phyloP scores from a whole-genome alignment of 2,113 vertebrate species.

The Larimichthys crocea region DNA sequence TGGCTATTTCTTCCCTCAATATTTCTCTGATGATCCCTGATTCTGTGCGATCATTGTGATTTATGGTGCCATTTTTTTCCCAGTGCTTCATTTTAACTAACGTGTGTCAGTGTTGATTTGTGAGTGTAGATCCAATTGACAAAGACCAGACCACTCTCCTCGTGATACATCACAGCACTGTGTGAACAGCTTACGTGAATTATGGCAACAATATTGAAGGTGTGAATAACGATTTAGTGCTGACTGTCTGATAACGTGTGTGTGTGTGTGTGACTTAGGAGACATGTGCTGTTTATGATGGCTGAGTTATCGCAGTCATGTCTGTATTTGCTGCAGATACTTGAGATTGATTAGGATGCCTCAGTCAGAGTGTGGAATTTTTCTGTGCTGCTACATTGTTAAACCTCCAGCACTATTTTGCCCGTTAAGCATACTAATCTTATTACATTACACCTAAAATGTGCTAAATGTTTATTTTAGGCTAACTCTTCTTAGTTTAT shows the following conservation, averaged over 20 bases:
- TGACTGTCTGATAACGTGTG: conserved; percentile 24
- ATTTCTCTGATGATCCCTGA: conserved; percentile 7
- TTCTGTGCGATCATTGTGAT: not conserved
- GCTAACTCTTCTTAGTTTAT: not conserved
- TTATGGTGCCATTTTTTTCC: conserved; percentile 15
- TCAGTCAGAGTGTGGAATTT: conserved; percentile 15
- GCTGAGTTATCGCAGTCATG: conserved; percentile 56
- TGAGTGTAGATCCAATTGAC: conserved; percentile 7
- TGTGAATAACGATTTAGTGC: conserved; percentile 36
- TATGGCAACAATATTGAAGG: conserved; percentile 36
- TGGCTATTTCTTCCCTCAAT: not conserved
- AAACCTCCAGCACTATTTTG: not conserved
- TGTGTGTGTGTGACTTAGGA: conserved; percentile 48
- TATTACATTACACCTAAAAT: not conserved
- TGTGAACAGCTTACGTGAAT: conserved; percentile 42
- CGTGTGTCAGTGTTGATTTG: conserved; percentile 32
- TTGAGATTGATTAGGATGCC: conserved; percentile 30
- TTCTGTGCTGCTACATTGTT: conserved; percentile 5
- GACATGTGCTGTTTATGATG: conserved; percentile 40
- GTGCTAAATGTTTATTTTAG: conserved; percentile 14
- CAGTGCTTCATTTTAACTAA: not conserved
- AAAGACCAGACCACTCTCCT: conserved; percentile 21
- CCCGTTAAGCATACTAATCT: not conserved
- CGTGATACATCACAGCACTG: conserved; percentile 23
- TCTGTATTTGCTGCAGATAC: conserved; percentile 36